These are phyloP conservation scores for Notodonta ziczac DNA, from an alignment of 2,888 invertebrate species.

Conservation along the genomic window DNA sequence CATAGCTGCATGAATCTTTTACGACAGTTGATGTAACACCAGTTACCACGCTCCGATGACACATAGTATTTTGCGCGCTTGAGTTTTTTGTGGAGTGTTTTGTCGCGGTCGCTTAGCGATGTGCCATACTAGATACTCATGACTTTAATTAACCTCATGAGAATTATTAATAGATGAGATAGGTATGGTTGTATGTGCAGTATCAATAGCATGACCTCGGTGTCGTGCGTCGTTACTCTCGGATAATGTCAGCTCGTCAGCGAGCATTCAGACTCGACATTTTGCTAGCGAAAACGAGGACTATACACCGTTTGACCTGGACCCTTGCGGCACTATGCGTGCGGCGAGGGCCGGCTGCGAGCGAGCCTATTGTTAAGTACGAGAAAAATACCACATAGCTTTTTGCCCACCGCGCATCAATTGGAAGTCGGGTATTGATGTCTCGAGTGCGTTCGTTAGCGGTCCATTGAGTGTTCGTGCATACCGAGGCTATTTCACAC, in stretches of 20 bases:
- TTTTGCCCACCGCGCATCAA: constrained; percentile 34
- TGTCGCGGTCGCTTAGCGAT: constrained; percentile 26
- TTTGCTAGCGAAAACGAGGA: constrained; percentile 34
- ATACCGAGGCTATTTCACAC: constrained; percentile 39
- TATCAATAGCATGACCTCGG: constrained; percentile 42
- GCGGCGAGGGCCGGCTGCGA: constrained; percentile 23
- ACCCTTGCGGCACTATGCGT: constrained; percentile 21
- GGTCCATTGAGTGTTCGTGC: constrained; percentile 41
- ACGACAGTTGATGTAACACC: constrained; percentile 62
- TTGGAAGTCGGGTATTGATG: constrained; percentile 25
- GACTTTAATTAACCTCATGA: constrained; percentile 17
- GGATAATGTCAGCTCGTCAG: constrained; percentile 50
- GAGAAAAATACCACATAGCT: constrained; percentile 29
- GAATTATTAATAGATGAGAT: constrained; percentile 18
- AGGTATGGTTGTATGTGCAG: constrained; percentile 14
- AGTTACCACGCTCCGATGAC: constrained; percentile 63
- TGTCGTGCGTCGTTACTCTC: constrained; percentile 33
- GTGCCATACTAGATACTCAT: constrained; percentile 13
- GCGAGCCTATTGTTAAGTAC: constrained; percentile 33
- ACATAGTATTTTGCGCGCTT: constrained; percentile 44
- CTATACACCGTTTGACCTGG: constrained; percentile 31
- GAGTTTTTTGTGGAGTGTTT: constrained; percentile 20
- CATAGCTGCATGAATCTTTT: constrained; percentile 62
- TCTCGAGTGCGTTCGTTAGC: constrained; percentile 49
- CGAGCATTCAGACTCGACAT: constrained; percentile 40